Evolutionary conservation across 2,888 invertebrate species (phyloP).

Genomic region (Epirrhoe alternata): DNA sequence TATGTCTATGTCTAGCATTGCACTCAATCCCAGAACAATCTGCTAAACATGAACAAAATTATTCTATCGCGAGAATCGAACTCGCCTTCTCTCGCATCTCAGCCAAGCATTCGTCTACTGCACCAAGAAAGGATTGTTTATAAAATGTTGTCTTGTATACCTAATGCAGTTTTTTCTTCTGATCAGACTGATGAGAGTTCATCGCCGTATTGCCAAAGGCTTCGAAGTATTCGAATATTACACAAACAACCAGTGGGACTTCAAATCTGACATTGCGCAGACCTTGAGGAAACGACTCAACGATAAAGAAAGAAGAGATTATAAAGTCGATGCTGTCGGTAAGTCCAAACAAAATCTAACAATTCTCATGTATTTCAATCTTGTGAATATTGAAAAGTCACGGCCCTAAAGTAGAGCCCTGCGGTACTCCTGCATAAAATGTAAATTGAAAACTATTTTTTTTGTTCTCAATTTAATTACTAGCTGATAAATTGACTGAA

Average conservation of each 20-base stretch:
- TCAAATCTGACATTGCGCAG: conserved; percentile 89
- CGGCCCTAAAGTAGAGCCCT: not conserved
- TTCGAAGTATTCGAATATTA: conserved; percentile 96
- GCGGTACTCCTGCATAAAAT: not conserved
- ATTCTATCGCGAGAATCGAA: too few relatives aligned
- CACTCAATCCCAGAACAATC: too few relatives aligned
- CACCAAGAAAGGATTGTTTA: too few relatives aligned
- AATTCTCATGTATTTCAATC: not conserved
- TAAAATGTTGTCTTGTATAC: too few relatives aligned
- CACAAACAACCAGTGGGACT: conserved; percentile 96
- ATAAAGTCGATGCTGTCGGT: conserved; percentile 89
- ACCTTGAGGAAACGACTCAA: conserved; percentile 86
- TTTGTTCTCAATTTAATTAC: too few relatives aligned
- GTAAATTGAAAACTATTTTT: too few relatives aligned
- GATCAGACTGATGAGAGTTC: conserved; percentile 92
- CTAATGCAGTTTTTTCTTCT: conserved; percentile 46
- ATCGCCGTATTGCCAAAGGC: conserved; percentile 93
- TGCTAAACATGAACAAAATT: too few relatives aligned
- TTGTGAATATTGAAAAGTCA: conserved; percentile 2
- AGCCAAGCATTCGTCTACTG: too few relatives aligned
- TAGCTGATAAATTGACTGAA: too few relatives aligned
- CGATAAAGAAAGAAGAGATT: conserved; percentile 86
- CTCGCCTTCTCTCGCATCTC: too few relatives aligned
- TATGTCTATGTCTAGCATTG: too few relatives aligned
- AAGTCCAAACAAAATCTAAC: not conserved